Conservation (phyloP, 2,797 vertebrate genomes). For the Pangasius macronema region DNA sequence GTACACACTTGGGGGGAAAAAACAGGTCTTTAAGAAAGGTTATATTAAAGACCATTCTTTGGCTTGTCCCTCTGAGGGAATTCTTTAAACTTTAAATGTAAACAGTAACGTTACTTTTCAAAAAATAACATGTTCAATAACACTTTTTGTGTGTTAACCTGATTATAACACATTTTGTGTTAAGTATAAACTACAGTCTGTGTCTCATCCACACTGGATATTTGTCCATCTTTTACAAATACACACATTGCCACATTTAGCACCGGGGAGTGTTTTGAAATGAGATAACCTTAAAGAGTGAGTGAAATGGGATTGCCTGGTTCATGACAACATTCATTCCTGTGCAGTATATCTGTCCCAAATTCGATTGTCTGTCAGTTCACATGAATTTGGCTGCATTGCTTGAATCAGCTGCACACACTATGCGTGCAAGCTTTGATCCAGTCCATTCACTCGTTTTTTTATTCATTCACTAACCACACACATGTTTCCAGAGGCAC, state of each 20-base stretch:
- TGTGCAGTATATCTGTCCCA: not conserved
- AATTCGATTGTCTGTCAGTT: not conserved
- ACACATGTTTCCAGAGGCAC: not conserved
- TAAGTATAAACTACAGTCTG: not conserved
- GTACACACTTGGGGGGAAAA: too few species aligned
- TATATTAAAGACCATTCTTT: too few species aligned
- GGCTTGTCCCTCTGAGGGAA: too few species aligned
- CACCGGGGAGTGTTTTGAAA: not conserved
- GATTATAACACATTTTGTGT: not conserved
- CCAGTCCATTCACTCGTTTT: not conserved
- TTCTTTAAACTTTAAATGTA: too few species aligned
- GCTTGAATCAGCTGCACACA: not conserved
- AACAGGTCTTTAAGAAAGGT: too few species aligned
- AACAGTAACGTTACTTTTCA: not conserved
- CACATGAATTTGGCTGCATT: not conserved
- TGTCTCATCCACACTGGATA: not conserved
- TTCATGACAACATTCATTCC: not conserved
- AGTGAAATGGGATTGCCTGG: not conserved
- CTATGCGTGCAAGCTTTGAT: not conserved
- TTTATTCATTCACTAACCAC: constrained; percentile 10
- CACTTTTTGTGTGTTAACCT: not conserved
- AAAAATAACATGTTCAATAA: not conserved
- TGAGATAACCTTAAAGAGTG: not conserved
- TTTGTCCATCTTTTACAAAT: not conserved
- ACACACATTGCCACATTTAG: not conserved